A percentile compares a stretch with the other conserved stretches of the same genome.
Conservation (phyloP, 2,888 invertebrate genomes). For the Actias luna region DNA sequence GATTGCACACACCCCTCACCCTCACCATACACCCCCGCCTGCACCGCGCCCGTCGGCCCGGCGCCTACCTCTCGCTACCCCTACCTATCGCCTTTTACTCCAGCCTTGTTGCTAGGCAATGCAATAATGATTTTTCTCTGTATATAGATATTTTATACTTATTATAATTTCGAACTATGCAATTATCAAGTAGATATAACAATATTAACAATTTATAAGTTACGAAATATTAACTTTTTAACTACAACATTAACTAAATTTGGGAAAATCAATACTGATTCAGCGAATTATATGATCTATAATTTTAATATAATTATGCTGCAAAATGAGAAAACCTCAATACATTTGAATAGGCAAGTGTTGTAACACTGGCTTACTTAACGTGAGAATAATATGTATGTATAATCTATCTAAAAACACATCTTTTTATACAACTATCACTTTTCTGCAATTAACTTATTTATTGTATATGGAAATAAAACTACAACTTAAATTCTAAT, state of each 20-base stretch:
- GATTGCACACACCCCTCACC: slow-evolving; percentile 74
- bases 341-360: too few relatives aligned
- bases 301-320: not conserved
- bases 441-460: not conserved
- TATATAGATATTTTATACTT: not conserved
- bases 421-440: not conserved
- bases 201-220: not conserved
- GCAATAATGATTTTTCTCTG: slow-evolving; percentile 36
- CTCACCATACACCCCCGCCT: slow-evolving; percentile 43
- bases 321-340: too few relatives aligned
- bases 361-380: too few relatives aligned
- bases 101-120: slow-evolving; percentile 55
- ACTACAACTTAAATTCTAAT: not conserved
- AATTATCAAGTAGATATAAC: too few relatives aligned
- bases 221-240: not conserved
- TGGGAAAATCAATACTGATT: not conserved
- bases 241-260: not conserved
- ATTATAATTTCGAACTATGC: too few relatives aligned
- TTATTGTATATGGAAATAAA: not conserved
- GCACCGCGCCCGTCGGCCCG: slow-evolving; percentile 59
- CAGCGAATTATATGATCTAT: not conserved
- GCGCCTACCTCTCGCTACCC: slow-evolving; percentile 49
- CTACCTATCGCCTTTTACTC: slow-evolving; percentile 39
- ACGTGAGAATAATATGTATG: not conserved
- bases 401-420: not conserved